Conservation (phyloP, 2,797 vertebrate species). For the Hyperoplus lanceolatus region DNA sequence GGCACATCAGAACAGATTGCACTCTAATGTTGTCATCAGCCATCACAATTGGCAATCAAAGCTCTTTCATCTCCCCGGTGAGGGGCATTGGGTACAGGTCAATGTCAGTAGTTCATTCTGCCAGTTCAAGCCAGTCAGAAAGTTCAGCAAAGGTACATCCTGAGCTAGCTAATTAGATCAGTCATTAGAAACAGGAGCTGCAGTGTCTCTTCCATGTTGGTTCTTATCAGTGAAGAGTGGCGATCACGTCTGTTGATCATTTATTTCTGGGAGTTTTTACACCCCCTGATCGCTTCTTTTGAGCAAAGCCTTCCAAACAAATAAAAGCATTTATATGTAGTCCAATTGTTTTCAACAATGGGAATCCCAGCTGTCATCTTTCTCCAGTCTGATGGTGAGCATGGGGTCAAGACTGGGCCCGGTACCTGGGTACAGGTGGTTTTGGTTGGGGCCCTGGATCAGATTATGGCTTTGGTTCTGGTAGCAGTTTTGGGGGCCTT, state of each 20-base stretch:
- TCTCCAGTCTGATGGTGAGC: slow-evolving; percentile 96
- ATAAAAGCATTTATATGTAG: slow-evolving; percentile 3
- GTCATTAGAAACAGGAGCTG: slow-evolving; percentile 33
- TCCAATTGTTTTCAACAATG: slow-evolving; percentile 87
- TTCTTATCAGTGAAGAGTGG: slow-evolving; percentile 33
- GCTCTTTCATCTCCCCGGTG: slow-evolving; percentile 23
- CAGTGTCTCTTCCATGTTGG: slow-evolving; percentile 31
- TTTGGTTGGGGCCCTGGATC: slow-evolving; percentile 82
- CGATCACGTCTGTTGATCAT: slow-evolving; percentile 14
- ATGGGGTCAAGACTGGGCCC: slow-evolving; percentile 91
- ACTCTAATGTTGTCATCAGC: slow-evolving; percentile 10
- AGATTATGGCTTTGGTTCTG: slow-evolving; percentile 74
- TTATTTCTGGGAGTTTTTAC: slow-evolving; percentile 29
- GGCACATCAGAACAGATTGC: slow-evolving; percentile 27
- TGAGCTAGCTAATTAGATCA: slow-evolving; percentile 43
- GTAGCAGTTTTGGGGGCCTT: slow-evolving; percentile 60
- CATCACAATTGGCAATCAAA: slow-evolving; percentile 27
- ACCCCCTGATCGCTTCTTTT: slow-evolving; percentile 26
- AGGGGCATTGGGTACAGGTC: slow-evolving; percentile 6
- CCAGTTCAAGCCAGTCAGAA: slow-evolving; percentile 23
- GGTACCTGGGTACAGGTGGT: slow-evolving; percentile 89
- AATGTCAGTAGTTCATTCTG: slow-evolving; percentile 25
- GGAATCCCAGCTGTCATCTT: slow-evolving; percentile 87
- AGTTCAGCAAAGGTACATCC: slow-evolving; percentile 37
- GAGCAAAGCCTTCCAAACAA: slow-evolving; percentile 31